Evolutionary conservation across 1,140 invertebrate genomes (phyloP).

Genomic region (Bombyx mori): ASM3026992v2 NC_085115.1:9302501-9303000

Average conservation of each 20-base stretch:
- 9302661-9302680: slow-evolving; percentile 3
- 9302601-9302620: slow-evolving; percentile 19
- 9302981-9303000: too few species aligned
- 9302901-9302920: too few species aligned
- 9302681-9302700: not conserved
- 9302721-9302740: slow-evolving; percentile 36
- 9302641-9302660: slow-evolving; percentile 13
- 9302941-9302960: too few species aligned
- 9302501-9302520: slow-evolving; percentile 22
- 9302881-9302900: too few species aligned
- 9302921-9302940: too few species aligned
- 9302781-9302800: slow-evolving; percentile 49
- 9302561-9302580: slow-evolving; percentile 47
- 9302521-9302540: slow-evolving; percentile 33
- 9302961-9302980: too few species aligned
- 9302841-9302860: slow-evolving; percentile 12
- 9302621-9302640: slow-evolving; percentile 6
- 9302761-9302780: slow-evolving; percentile 45
- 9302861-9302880: not conserved
- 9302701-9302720: slow-evolving; percentile 2
- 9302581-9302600: slow-evolving; percentile 57
- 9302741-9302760: slow-evolving; percentile 53
- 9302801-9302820: slow-evolving; percentile 44
- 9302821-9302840: slow-evolving; percentile 50
- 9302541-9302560: slow-evolving; percentile 33